These are phyloP conservation scores for Henricia sp. DNA, from an alignment of 53 echinoderm and acorn worm genomes.

Conservation along the genomic window DNA sequence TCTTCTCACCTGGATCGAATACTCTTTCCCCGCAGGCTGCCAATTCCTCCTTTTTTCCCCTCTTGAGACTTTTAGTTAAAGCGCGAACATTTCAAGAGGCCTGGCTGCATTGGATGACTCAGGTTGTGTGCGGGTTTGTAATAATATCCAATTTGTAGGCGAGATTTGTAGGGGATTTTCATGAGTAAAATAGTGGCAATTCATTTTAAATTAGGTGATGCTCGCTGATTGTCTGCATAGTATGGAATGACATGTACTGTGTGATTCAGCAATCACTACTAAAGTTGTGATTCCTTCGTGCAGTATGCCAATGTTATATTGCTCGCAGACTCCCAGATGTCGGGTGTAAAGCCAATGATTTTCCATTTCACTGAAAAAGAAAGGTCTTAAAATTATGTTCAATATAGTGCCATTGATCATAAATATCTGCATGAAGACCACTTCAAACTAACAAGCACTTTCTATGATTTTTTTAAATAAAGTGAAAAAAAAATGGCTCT, in stretches of 20 bases:
- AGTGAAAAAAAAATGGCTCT: no score
- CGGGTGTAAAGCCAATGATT: no score
- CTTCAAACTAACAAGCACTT: no score
- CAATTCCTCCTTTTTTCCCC: constrained; percentile 17
- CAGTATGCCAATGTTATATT: no score
- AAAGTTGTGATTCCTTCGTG: neutral
- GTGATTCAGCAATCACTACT: constrained; percentile 24
- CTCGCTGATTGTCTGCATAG: constrained; percentile 24
- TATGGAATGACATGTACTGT: neutral
- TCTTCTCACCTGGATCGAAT: constrained; percentile 38
- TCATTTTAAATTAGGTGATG: constrained; percentile 28
- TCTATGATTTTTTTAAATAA: no score
- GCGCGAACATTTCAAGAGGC: neutral
- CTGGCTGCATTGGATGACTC: constrained; percentile 18
- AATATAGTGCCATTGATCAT: no score
- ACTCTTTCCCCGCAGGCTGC: constrained; percentile 13
- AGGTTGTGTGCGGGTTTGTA: constrained; percentile 35
- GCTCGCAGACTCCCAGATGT: no score
- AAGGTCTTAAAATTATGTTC: no score
- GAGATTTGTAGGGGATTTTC: constrained; percentile 48
- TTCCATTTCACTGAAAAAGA: no score
- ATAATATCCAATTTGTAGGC: constrained; percentile 59
- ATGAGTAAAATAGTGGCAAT: constrained; percentile 15
- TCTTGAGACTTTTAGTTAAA: neutral
- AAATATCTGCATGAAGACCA: no score